Conservation (phyloP, 1,140 invertebrate genomes). For the Apocrypta bakeri region DNA sequence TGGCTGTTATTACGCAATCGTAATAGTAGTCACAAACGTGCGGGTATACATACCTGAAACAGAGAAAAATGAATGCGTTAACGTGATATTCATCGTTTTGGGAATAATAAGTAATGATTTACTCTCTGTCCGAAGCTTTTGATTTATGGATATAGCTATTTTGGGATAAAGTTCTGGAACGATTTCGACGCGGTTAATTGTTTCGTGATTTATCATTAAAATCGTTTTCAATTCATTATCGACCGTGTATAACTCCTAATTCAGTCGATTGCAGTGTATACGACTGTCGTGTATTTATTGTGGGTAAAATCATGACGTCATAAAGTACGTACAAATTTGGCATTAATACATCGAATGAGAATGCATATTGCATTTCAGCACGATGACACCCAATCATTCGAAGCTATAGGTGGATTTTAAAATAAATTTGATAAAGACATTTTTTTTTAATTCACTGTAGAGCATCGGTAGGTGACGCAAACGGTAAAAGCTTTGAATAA, state of each 20-base stretch:
- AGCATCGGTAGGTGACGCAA: too few species aligned
- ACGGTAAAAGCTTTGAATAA: neutral
- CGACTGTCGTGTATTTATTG: too few species aligned
- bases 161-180: too few species aligned
- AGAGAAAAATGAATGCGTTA: slow-evolving; percentile 29
- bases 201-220: neutral
- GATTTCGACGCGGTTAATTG: neutral
- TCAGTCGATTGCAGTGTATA: too few species aligned
- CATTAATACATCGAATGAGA: too few species aligned
- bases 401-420: neutral
- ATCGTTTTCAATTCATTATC: neutral
- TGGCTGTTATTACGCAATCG: neutral
- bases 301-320: too few species aligned
- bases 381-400: too few species aligned
- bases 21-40: neutral
- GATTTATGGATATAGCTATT: neutral
- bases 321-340: too few species aligned
- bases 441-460: too few species aligned
- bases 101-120: slow-evolving; percentile 9
- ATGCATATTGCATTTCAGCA: too few species aligned
- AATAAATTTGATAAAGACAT: neutral
- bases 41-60: slow-evolving; percentile 39
- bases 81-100: neutral
- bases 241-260: too few species aligned
- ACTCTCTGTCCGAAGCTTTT: neutral